A percentile compares a stretch with the other conserved stretches of the same genome.
phyloP scores from a whole-genome alignment of 2,888 invertebrate species.

The Aphrophora alni region DNA sequence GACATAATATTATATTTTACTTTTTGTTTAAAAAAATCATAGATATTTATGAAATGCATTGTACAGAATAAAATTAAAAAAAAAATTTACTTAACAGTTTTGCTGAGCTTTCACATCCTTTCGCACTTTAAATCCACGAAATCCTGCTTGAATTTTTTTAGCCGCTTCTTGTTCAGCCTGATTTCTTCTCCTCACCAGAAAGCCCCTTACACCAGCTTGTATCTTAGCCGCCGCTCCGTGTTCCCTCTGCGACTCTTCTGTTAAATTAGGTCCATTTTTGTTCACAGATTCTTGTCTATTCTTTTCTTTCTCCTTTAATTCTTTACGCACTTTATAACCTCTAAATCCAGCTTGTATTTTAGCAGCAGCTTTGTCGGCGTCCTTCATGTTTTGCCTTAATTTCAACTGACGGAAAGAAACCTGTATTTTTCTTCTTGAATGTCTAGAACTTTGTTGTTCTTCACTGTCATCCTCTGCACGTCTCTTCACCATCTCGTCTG shows the following conservation, averaged over 20 bases:
- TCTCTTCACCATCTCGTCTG: slow-evolving; percentile 38
- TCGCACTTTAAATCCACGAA: slow-evolving; percentile 11
- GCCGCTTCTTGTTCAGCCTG: slow-evolving; percentile 13
- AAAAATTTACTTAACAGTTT: not conserved
- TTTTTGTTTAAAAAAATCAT: no score
- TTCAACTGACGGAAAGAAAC: slow-evolving; percentile 64
- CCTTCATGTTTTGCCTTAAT: slow-evolving; percentile 45
- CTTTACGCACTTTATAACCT: slow-evolving; percentile 58
- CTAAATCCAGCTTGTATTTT: slow-evolving; percentile 65
- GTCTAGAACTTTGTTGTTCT: slow-evolving; percentile 59
- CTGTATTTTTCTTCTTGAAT: slow-evolving; percentile 64
- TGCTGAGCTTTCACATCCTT: not conserved
- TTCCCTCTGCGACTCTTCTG: slow-evolving; percentile 2
- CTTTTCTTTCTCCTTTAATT: slow-evolving; percentile 39
- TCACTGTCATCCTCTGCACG: slow-evolving; percentile 31
- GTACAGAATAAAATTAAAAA: not conserved
- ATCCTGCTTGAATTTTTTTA: slow-evolving; percentile 10
- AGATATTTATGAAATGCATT: no score
- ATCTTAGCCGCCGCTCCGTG: slow-evolving; percentile 61
- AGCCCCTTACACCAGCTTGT: slow-evolving; percentile 64
- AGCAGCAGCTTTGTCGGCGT: slow-evolving; percentile 59
- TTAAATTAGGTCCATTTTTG: not conserved
- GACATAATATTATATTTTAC: no score
- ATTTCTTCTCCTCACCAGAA: slow-evolving; percentile 26
- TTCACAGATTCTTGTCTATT: not conserved